phyloP scores from a whole-genome alignment of 2,113 vertebrate genomes.

The Catagonus wagneri region DNA sequence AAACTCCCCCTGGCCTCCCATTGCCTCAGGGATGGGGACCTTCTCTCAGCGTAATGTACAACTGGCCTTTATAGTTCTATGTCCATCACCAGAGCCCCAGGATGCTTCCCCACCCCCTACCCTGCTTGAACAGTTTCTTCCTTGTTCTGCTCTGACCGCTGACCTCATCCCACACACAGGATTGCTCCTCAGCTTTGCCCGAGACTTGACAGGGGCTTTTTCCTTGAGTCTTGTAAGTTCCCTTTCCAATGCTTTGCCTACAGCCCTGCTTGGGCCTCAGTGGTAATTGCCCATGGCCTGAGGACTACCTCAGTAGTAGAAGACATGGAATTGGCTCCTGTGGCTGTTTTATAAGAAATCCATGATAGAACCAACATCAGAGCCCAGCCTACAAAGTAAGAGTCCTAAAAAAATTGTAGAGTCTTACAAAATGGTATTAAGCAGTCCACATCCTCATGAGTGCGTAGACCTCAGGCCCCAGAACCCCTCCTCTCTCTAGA shows the following conservation, averaged over 20 bases:
- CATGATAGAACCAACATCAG: background rate
- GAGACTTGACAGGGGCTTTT: background rate
- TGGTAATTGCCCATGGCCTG: background rate
- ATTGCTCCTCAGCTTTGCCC: background rate
- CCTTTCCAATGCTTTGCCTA: background rate
- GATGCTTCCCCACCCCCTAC: background rate
- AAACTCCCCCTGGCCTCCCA: background rate
- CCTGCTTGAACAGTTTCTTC: background rate
- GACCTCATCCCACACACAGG: background rate
- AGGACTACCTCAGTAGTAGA: background rate
- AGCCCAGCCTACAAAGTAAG: background rate
- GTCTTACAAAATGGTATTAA: background rate
- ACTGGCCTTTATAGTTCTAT: background rate
- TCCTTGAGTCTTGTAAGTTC: background rate
- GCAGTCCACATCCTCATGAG: background rate
- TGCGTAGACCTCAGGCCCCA: background rate
- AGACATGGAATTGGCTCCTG: constrained; percentile 19
- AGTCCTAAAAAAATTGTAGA: background rate
- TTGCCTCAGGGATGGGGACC: background rate
- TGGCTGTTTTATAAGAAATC: background rate
- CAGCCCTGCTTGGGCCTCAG: background rate
- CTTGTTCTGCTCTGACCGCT: background rate
- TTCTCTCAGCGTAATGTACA: background rate
- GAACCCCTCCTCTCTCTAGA: background rate
- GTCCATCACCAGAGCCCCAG: background rate